Evolutionary conservation across 2,888 invertebrate species (phyloP), one percentile per base, ranked within the genome.

Genomic region (Sturmia bella): DNA sequence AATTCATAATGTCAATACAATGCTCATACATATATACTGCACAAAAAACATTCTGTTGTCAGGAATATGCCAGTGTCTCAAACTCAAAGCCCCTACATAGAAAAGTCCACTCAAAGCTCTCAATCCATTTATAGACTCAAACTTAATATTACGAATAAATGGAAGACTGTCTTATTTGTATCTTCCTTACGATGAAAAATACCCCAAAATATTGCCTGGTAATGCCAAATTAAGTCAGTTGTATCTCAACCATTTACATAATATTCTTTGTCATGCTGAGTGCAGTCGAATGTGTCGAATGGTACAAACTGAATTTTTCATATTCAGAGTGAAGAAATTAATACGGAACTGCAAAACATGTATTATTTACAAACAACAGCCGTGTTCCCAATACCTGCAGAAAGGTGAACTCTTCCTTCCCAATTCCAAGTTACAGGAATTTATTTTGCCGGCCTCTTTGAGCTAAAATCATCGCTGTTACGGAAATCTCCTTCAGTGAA

Each of bases 11-110:
- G 37, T 9, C 37, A 64, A 50, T n/a, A 13, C 5, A 1, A 15
- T 48, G n/a, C 13, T 64, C 3, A 50, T 64, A n/a, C 11, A 2
- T 3, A 15, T 54, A 2, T 3, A 15, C 45, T 3, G 24, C 52
- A 45, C 73, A 73, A 21, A 63, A 56, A 54, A 17, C 3, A 1
- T 61, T 50, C 19, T 73, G 13, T 37, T 3, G 17, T 3, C 43
- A 63, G 5, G 69, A 69, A 45, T 69, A 69, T 19, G 1, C 11
- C 1, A 15, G 32, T 17, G 11, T 61, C 11, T 2, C 5, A 11
- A 50, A 17, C 11, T 73, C 13, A 19, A 12, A 27, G 13, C 32
- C 19, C 6, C 15, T 74, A 6, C 41, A 13, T 2, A 41, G 2
- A 13, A 41, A 41, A 41, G 41, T 41, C 13, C 41, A 13, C 41